Evolutionary conservation across 2,888 invertebrate genomes (phyloP).

Genomic region (Drosophila emarginata): DNA sequence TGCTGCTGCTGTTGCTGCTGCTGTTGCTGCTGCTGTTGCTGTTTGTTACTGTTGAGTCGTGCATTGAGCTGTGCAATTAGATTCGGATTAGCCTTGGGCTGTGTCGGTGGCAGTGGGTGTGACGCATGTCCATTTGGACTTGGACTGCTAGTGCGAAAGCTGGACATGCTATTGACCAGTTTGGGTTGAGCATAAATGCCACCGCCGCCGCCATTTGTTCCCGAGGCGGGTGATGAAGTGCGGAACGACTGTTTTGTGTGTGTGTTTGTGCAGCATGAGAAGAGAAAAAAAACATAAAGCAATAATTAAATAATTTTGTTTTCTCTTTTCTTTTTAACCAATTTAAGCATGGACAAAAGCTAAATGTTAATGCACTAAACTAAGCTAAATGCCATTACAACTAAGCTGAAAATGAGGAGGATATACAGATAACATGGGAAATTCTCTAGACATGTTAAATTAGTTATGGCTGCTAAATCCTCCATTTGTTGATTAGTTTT

Average conservation of each 20-base stretch:
- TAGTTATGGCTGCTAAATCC: background rate
- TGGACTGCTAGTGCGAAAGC: conserved; percentile 81
- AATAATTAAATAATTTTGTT: conserved; percentile 47
- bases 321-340: background rate
- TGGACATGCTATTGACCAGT: conserved; percentile 81
- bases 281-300: conserved; percentile 44
- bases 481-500: conserved; percentile 30
- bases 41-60: conserved; percentile 79
- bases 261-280: conserved; percentile 25
- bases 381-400: conserved; percentile 39
- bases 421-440: background rate
- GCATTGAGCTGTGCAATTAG: conserved; percentile 83
- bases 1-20: conserved; percentile 69
- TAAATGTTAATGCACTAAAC: conserved; percentile 22
- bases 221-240: conserved; percentile 80
- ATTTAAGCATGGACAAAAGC: conserved; percentile 19
- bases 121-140: conserved; percentile 77
- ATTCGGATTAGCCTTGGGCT: conserved; percentile 82
- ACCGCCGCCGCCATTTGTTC: conserved; percentile 47
- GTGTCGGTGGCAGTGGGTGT: conserved; percentile 74
- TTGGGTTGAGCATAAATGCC: conserved; percentile 83
- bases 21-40: conserved; percentile 69
- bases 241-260: conserved; percentile 79
- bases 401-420: conserved; percentile 34
- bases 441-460: conserved; percentile 25